Percentiles rank a stretch among this genome's conserved stretches.
Evolutionary conservation across 2,888 invertebrate genomes (phyloP).

Genomic region (Exocentrus adspersus): DNA sequence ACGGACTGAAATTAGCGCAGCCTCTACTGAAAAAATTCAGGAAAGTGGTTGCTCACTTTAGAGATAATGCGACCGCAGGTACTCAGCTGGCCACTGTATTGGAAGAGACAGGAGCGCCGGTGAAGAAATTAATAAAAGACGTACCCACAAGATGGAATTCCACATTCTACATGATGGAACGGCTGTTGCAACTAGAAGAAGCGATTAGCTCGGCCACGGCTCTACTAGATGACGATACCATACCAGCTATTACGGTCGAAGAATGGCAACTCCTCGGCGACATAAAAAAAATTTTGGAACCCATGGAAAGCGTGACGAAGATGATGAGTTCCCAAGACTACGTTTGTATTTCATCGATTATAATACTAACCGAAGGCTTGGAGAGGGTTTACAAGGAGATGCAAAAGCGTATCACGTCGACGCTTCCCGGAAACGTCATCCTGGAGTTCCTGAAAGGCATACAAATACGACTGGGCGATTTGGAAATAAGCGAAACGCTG

Average conservation of each 20-base stretch:
- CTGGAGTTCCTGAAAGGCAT: not conserved
- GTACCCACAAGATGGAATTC: constrained; percentile 41
- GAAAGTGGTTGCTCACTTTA: constrained; percentile 38
- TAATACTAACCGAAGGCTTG: constrained; percentile 31
- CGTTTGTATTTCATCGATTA: constrained; percentile 39
- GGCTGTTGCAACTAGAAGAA: constrained; percentile 32
- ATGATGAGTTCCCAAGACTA: constrained; percentile 40
- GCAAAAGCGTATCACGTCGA: not conserved
- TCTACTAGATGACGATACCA: not conserved
- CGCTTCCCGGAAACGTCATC: not conserved
- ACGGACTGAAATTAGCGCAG: not conserved
- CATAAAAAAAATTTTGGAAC: constrained; percentile 39
- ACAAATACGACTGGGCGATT: constrained; percentile 27
- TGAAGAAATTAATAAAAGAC: constrained; percentile 28
- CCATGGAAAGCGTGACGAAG: constrained; percentile 42
- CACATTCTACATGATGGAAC: constrained; percentile 40
- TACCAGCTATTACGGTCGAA: constrained; percentile 26
- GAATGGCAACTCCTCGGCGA: constrained; percentile 41
- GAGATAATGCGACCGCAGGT: constrained; percentile 39
- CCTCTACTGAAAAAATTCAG: not conserved
- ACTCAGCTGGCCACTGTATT: constrained; percentile 1
- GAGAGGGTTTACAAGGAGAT: constrained; percentile 30
- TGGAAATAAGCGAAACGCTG: constrained; percentile 37
- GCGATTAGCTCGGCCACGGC: constrained; percentile 34
- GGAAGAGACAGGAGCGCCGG: not conserved